Evolutionary conservation across 2,797 vertebrate species (phyloP).

Genomic region (Babyrousa celebensis): DNA sequence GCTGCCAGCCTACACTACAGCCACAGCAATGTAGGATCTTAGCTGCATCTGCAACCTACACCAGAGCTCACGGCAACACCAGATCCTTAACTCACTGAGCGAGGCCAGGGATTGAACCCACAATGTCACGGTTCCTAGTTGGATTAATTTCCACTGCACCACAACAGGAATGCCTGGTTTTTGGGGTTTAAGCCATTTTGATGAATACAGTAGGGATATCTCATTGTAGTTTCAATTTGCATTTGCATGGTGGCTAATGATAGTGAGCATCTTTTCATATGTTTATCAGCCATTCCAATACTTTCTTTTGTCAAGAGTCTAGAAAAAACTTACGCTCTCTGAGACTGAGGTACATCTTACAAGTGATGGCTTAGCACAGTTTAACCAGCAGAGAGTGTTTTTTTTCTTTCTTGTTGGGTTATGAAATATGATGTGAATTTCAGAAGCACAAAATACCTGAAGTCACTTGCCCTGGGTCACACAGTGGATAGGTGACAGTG

Average conservation of each 20-base stretch:
- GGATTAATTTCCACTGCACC: no score
- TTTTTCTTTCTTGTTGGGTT: neutral
- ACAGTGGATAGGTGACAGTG: neutral
- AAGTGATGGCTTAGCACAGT: neutral
- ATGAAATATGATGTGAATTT: neutral
- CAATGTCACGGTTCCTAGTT: no score
- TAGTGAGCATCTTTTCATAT: neutral
- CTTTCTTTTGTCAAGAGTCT: slow-evolving; percentile 37
- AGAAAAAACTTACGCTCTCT: slow-evolving; percentile 18
- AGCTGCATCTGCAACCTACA: no score
- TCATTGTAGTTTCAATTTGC: slow-evolving; percentile 28
- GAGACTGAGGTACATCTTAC: neutral
- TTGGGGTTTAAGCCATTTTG: neutral
- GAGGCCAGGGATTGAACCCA: no score
- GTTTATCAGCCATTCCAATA: neutral
- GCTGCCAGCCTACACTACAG: no score
- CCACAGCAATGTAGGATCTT: no score
- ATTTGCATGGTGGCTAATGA: neutral
- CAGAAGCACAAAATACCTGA: neutral
- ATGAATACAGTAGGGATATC: neutral
- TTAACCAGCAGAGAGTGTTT: neutral
- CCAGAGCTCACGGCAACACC: no score
- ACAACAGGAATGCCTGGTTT: no score
- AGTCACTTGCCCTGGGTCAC: neutral
- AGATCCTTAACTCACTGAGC: no score